A percentile compares a stretch with the other conserved stretches of the same genome.
These are phyloP conservation scores for Proales similis DNA, from an alignment of 1,140 invertebrate species.

Conservation along the genomic window DNA sequence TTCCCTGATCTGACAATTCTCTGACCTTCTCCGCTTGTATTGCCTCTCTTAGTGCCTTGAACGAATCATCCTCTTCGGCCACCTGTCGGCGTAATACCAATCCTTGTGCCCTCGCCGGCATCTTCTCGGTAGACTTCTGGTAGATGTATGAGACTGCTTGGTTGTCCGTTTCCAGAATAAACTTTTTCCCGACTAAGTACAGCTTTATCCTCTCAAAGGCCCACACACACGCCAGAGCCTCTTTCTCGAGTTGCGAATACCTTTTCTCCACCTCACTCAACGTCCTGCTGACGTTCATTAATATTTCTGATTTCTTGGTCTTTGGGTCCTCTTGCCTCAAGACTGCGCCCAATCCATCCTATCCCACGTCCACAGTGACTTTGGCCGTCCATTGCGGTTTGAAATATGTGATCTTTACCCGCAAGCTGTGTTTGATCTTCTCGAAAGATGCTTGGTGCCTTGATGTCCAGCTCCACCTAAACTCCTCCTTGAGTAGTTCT, in stretches of 20 bases:
- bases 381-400: conserved; percentile 1
- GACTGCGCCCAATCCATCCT: conserved; percentile 53
- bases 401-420: too few relatives aligned
- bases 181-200: conserved; percentile 4
- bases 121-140: background rate
- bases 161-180: conserved; percentile 19
- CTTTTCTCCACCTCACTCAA: conserved; percentile 40
- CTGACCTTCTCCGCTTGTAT: background rate
- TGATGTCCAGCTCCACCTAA: too few relatives aligned
- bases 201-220: background rate
- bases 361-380: conserved; percentile 40
- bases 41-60: too few relatives aligned
- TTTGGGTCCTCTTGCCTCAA: conserved; percentile 45
- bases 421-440: too few relatives aligned
- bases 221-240: conserved; percentile 38
- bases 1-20: background rate
- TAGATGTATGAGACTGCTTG: conserved; percentile 7
- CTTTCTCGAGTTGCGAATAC: conserved; percentile 44
- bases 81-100: background rate
- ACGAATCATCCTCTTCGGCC: background rate
- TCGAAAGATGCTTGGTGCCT: too few relatives aligned
- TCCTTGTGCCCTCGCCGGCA: conserved; percentile 15
- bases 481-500: too few relatives aligned
- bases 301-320: conserved; percentile 45
- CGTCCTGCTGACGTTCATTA: conserved; percentile 47